Evolutionary conservation across 2,888 invertebrate species (phyloP).

Genomic region (Dynastes tityus): DNA sequence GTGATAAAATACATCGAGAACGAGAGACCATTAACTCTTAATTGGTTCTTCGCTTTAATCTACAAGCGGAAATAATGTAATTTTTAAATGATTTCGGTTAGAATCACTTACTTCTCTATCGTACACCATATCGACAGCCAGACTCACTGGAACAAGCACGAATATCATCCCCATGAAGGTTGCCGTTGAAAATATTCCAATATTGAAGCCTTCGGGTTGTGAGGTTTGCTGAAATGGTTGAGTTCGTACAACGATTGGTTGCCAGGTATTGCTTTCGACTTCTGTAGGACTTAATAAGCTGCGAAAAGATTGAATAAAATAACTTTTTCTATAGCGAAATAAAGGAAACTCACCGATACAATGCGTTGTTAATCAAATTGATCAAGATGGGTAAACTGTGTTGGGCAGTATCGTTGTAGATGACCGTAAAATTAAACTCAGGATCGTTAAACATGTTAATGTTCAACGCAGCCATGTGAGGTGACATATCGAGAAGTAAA

Average conservation of each 20-base stretch:
- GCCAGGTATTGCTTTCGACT: constrained; percentile 66
- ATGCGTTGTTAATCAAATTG: constrained; percentile 81
- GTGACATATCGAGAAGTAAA: constrained; percentile 75
- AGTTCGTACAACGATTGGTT: constrained; percentile 77
- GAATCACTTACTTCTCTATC: constrained; percentile 81
- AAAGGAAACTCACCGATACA: constrained; percentile 74
- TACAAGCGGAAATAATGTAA: constrained; percentile 66
- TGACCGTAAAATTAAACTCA: constrained; percentile 75
- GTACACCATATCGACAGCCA: constrained; percentile 86
- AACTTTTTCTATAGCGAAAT: not conserved
- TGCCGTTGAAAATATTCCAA: constrained; percentile 82
- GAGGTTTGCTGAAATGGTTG: constrained; percentile 84
- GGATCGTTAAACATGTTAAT: constrained; percentile 73
- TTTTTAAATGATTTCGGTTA: not conserved
- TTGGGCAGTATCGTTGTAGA: constrained; percentile 86
- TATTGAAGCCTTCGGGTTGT: constrained; percentile 81
- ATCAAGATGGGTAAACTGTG: constrained; percentile 85
- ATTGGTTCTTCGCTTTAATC: constrained; percentile 87
- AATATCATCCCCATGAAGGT: constrained; percentile 88
- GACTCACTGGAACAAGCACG: constrained; percentile 82
- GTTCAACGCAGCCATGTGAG: constrained; percentile 80
- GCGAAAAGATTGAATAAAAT: not conserved
- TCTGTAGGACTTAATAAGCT: constrained; percentile 52
- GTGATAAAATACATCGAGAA: constrained; percentile 84
- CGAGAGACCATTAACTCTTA: constrained; percentile 86